Evolutionary conservation across 1,140 invertebrate genomes (phyloP), one percentile per base, ranked within the genome.

Genomic region (Pseudomyrmex dendroicus): DNA sequence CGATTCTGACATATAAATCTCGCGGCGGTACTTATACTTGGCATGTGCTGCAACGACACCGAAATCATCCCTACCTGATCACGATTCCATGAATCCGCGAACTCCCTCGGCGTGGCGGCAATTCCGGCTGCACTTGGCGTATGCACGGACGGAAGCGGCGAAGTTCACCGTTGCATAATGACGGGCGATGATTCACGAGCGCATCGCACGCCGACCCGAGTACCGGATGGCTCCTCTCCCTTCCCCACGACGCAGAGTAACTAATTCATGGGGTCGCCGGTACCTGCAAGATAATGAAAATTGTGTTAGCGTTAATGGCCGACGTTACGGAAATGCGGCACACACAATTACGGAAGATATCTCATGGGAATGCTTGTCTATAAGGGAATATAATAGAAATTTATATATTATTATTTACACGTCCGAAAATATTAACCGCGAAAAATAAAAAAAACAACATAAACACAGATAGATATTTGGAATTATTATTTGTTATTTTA

Each of bases 111-210:
- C 15, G 57, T 22, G 54, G 67, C 25, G 52, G 35, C 62, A 77
- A 77, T 68, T 78, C 57, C 52, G 50, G 25, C 52, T 62, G 44
- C 72, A 35, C 20, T 56, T 48, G 59, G 54, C 15, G 63, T 66
- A 25, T 25, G 46, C 52, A 22, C 35, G 48, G 52, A 57, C 13
- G 63, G 15, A 78, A 78, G 35, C 64, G 35, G 13, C 15, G 5
- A 78, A 78, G 73, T 84, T 78, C 85, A 84, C 82, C 56, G 82
- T 54, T 64, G 67, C 63, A 70, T 44, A 86, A 87, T 64, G 62
- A 84, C 67, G 72, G 72, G 63, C 78, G 74, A 50, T 52, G 66
- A 72, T 61, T 70, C 84, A 87, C 84, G 35, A 82, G 25, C 74
- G 46, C 73, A 83, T 73, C 67, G 72, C 46, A 63, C 44, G 52